Evolutionary conservation across 1,140 invertebrate species (phyloP), one percentile per base, ranked within the genome.

Genomic region (Anagrus nilaparvatae): DNA sequence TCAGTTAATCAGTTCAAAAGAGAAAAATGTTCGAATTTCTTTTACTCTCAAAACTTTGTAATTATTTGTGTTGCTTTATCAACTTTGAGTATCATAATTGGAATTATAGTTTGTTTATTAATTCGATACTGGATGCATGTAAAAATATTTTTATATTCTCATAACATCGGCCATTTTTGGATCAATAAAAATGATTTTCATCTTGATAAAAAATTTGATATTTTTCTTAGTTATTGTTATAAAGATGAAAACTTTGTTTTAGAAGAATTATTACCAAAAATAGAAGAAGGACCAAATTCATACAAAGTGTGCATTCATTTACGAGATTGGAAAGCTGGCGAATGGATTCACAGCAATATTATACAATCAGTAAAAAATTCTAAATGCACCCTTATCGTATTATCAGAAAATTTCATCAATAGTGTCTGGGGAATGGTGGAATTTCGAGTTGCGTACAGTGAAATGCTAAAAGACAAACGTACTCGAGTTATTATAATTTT

Each of bases 381-480:
- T 0, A 67, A 78, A 45, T 68, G 87, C 21, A 94, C 90, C 0
- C 73, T 94, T 40, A 76, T 94, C 1, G 71, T 94, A 0, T 55
- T 95, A 0, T 90, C 89, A 0, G 74, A 76, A 12, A 79, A 82
- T 48, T 94, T 91, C 54, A 55, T 94, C 1, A 69, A 81, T 29
- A 91, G 87, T 32, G 73, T 80, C 9, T 95, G 89, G 89, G 84
- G 84, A n/a, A 76, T 75, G 52, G 75, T 87, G 61, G 88, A 93
- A 62, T 90, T 93, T 58, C 74, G 78, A 37, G 73, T 79, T 1
- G 88, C 89, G 0, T 83, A 91, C 58, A 74, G 72, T 16, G 69
- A 76, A 40, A 84, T 87, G 12, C 66, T 90, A 5, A 77, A 72
- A 35, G 84, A 89, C 51, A 75, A 76, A 14, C 66, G 77, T 5